These are phyloP conservation scores for Myotis lucifugus DNA, from an alignment of 2,113 vertebrate species.

Conservation along the genomic window DNA sequence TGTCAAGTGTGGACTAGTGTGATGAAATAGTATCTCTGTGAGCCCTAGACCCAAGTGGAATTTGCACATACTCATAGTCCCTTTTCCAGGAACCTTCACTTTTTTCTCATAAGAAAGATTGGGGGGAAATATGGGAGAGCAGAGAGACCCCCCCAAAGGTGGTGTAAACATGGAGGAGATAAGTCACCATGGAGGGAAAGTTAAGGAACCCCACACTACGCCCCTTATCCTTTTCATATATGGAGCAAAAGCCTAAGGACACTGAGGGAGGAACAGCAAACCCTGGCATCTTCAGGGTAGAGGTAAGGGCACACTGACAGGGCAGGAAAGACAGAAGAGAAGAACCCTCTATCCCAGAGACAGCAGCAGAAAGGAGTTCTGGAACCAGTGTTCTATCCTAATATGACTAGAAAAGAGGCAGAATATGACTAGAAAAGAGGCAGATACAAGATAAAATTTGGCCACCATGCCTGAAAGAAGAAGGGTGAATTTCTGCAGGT, in stretches of 20 bases:
- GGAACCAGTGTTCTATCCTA: neutral
- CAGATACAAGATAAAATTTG: neutral
- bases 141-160: rapidly evolving
- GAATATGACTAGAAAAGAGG: neutral
- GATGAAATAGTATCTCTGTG: neutral
- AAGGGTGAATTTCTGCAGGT: neutral
- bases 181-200: neutral
- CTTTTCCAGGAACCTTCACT: neutral
- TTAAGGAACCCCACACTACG: neutral
- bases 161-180: neutral
- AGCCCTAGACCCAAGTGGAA: neutral
- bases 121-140: neutral
- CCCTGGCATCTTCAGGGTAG: neutral
- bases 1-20: neutral
- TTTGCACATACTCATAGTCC: neutral
- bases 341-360: neutral
- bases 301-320: neutral
- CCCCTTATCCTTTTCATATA: neutral
- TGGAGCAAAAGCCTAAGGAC: neutral
- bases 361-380: neutral
- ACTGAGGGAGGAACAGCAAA: neutral
- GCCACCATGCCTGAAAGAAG: neutral
- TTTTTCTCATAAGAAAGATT: neutral
- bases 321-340: neutral
- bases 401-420: neutral